Base-by-base conservation (phyloP, 2,113 vertebrate genomes). In the Litocranius walleri region DNA sequence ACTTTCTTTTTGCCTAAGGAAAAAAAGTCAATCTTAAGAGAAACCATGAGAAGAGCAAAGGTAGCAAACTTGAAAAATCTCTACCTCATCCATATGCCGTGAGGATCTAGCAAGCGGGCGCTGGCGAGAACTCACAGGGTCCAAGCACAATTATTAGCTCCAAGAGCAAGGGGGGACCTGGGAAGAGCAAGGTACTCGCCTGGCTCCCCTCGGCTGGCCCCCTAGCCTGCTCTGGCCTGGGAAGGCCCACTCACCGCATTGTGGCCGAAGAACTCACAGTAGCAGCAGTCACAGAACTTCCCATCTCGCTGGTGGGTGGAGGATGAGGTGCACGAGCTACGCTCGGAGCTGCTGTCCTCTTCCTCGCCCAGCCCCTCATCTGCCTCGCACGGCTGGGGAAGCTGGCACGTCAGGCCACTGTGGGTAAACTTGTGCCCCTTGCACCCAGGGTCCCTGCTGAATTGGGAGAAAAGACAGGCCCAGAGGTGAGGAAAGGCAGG, bases 221-320 rank as follows among this genome's bases (percentile, higher is more conserved):
- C 92, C 71, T n/a, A 91, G 88, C 95, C 97, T 94, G 77, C 83
- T 90, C 57, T 62, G 88, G 85, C 78, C 52, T 84, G 59, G 84
- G 50, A 57, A 87, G 86, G 86, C 86, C 71, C 94, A 98, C 98
- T 99, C 99, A 99, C 99, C 99, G 99, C 99, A 1, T 99, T 99
- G 98, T 99, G 99, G 98, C 99, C 99, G 97, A 99, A 99, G 99
- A 99, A 99, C 99, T 99, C 99, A 99, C 99, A 99, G 99, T 99
- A 99, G 99, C 99, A 99, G 99, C 99, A 99, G 98, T 99, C 99
- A 33, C 99, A 99, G 99, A 99, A 99, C 98, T 99, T 99, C 96
- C 99, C 99, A 0, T 99, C 99, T 98, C 99, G 99, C 99, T 99
- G 99, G 98, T 99, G 99, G 94, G 99, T 99, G 95, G 99, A 99